Evolutionary conservation across 2,113 vertebrate species (phyloP).

Genomic region (Hydrochoerus hydrochaeris): DNA sequence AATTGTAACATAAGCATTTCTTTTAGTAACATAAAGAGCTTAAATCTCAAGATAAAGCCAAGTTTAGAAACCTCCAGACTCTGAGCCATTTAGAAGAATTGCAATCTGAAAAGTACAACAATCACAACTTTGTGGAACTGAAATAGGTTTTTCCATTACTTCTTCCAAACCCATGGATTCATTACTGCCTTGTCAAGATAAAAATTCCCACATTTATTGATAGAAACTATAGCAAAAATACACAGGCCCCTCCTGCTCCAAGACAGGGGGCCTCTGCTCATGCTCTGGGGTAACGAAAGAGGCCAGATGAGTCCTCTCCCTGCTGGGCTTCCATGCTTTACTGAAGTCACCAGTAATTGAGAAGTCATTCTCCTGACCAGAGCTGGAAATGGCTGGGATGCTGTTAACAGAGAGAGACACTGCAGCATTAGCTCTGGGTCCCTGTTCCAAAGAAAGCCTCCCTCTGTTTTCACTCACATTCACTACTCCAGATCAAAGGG

Average conservation of each 20-base stretch:
- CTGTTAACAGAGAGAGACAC: constrained; percentile 8
- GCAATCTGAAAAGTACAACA: background rate
- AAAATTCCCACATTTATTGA: background rate
- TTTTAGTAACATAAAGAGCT: constrained; percentile 25
- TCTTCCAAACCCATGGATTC: background rate
- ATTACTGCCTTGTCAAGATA: background rate
- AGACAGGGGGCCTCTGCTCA: background rate
- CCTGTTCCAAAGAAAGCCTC: constrained; percentile 7
- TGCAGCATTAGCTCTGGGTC: background rate
- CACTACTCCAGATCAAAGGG: constrained; percentile 27
- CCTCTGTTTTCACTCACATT: background rate
- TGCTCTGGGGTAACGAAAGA: background rate
- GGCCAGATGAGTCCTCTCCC: background rate
- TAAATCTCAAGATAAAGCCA: background rate
- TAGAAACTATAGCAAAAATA: background rate
- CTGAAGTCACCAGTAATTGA: background rate
- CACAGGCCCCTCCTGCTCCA: background rate
- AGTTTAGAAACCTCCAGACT: background rate
- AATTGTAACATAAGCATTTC: background rate
- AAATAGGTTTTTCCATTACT: constrained; percentile 15
- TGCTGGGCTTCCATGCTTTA: background rate
- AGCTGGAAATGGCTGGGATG: background rate
- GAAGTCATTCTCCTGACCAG: background rate
- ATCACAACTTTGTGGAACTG: background rate
- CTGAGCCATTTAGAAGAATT: constrained; percentile 17